phyloP scores from a whole-genome alignment of 2,113 vertebrate genomes.

The Nothocercus julius region DNA sequence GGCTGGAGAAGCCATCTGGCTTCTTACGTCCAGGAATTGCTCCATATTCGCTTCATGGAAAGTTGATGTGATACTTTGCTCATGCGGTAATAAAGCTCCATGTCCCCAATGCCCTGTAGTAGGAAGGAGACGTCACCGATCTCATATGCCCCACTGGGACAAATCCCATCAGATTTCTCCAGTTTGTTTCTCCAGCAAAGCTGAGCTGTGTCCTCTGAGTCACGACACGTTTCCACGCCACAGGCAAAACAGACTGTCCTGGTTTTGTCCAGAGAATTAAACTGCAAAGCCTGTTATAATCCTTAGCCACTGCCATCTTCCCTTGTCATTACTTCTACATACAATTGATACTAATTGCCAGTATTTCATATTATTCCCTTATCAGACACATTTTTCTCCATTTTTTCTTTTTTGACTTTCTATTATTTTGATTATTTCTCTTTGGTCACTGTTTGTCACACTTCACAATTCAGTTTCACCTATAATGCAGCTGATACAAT shows the following conservation, averaged over 20 bases:
- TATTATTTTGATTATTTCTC: neutral
- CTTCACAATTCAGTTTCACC: neutral
- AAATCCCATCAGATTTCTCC: neutral
- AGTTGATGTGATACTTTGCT: neutral
- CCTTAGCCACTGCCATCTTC: neutral
- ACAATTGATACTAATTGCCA: neutral
- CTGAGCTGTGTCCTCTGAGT: neutral
- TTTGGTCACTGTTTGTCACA: accelerated
- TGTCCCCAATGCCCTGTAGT: neutral
- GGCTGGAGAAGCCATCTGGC: no score
- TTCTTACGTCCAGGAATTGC: neutral
- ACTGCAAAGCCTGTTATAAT: neutral
- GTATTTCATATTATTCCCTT: neutral
- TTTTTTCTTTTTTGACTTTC: neutral
- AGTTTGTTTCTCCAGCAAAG: no score
- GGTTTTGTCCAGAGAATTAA: neutral
- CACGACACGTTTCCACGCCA: no score
- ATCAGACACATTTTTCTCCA: neutral
- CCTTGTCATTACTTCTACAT: no score
- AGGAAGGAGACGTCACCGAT: neutral
- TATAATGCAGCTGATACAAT: accelerated
- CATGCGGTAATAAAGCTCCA: no score
- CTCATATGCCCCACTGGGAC: neutral
- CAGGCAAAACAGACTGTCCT: neutral
- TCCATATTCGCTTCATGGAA: neutral